These are phyloP conservation scores for Todus mexicanus DNA, from an alignment of 2,797 vertebrate genomes.

Conservation along the genomic window DNA sequence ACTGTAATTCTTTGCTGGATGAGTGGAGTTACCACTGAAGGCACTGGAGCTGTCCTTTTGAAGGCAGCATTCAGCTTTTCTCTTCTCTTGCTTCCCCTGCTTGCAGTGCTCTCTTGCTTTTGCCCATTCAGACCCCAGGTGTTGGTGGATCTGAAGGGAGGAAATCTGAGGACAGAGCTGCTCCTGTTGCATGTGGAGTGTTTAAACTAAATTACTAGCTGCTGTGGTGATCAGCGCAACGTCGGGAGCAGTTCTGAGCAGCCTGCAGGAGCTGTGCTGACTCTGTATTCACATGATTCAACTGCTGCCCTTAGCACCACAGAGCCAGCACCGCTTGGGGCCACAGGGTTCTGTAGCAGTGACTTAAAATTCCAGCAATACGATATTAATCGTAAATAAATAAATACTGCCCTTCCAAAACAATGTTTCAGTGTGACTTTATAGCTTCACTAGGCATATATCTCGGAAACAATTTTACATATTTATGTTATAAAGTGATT, in stretches of 20 bases:
- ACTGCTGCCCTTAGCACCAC: not conserved
- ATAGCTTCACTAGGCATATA: not conserved
- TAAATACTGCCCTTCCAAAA: not conserved
- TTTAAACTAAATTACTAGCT: not conserved
- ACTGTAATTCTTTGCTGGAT: not conserved
- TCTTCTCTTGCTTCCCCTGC: no score
- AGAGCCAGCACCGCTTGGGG: not conserved
- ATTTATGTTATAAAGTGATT: not conserved
- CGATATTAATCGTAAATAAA: not conserved
- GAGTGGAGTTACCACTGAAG: not conserved
- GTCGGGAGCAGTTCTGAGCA: not conserved
- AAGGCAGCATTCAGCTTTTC: fast-evolving
- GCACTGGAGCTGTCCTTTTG: not conserved
- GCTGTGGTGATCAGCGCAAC: fast-evolving
- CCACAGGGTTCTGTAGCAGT: not conserved
- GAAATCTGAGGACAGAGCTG: not conserved
- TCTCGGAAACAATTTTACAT: not conserved
- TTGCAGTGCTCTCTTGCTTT: fast-evolving
- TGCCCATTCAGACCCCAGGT: fast-evolving
- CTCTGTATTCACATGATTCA: not conserved
- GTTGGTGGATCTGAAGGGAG: not conserved
- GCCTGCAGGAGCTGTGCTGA: not conserved
- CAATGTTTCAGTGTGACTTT: not conserved
- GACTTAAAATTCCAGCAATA: not conserved
- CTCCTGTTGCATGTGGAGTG: fast-evolving